Conservation (phyloP, 2,113 vertebrate species). For the Semicossyphus pulcher region DNA sequence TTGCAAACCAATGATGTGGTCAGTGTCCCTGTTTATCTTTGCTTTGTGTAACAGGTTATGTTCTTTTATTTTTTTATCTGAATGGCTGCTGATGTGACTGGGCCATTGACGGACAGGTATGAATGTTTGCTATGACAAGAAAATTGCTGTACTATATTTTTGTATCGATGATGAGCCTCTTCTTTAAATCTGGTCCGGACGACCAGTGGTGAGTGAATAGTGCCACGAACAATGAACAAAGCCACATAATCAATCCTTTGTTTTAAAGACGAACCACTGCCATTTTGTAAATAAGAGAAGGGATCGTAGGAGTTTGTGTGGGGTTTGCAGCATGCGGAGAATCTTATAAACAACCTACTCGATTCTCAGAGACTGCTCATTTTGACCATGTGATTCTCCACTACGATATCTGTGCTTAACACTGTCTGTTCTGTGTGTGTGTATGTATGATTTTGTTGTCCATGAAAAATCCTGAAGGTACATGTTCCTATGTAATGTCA, state of each 20-base stretch:
- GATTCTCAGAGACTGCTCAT: too few relatives aligned
- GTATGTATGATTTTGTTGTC: conserved; percentile 27
- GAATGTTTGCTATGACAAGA: conserved; percentile 79
- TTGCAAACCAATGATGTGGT: conserved; percentile 3
- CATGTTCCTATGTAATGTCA: conserved; percentile 74
- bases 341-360: too few relatives aligned
- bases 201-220: conserved; percentile 4
- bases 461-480: conserved; percentile 72
- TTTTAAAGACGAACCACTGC: conserved; percentile 60
- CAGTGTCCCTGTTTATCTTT: neutral
- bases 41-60: conserved; percentile 29
- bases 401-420: conserved; percentile 35
- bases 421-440: conserved; percentile 45
- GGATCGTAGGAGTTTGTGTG: neutral
- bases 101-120: conserved; percentile 71
- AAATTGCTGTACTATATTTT: conserved; percentile 78
- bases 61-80: conserved; percentile 2
- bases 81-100: conserved; percentile 59
- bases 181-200: conserved; percentile 15
- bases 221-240: conserved; percentile 23
- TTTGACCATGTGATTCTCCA: conserved; percentile 44
- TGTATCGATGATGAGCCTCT: conserved; percentile 61
- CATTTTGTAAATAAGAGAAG: conserved; percentile 59
- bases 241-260: conserved; percentile 10
- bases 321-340: neutral